Conservation (phyloP, 2,888 invertebrate genomes). For the Megaustenia siamemsis region DNA sequence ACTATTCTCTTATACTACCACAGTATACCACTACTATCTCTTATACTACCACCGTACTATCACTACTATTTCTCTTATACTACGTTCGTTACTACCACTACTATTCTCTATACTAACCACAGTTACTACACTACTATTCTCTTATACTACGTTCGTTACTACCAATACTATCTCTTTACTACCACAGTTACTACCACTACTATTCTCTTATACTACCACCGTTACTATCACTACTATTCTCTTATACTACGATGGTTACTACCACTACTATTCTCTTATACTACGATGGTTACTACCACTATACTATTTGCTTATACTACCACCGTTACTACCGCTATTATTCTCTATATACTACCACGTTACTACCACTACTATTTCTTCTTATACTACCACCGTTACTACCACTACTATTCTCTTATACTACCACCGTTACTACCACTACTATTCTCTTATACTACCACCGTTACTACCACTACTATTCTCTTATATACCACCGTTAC, state of each 20-base stretch:
- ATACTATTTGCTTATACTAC: too few species aligned
- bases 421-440: constrained; percentile 25
- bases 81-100: too few species aligned
- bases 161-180: not conserved
- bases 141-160: not conserved
- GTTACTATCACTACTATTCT: too few species aligned
- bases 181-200: too few species aligned
- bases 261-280: not conserved
- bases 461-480: constrained; percentile 27
- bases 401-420: constrained; percentile 7
- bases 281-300: not conserved
- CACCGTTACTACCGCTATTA: constrained; percentile 2
- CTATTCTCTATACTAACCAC: not conserved
- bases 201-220: too few species aligned
- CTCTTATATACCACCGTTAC: not conserved
- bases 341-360: constrained; percentile 17
- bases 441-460: not conserved
- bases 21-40: too few species aligned
- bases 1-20: too few species aligned
- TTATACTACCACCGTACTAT: too few species aligned
- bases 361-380: constrained; percentile 31
- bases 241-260: too few species aligned
- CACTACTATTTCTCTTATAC: too few species aligned
- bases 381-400: not conserved
- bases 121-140: too few species aligned